Base-by-base conservation (phyloP, 2,888 invertebrate genomes). In the Acanthosoma haemorrhoidale region DNA sequence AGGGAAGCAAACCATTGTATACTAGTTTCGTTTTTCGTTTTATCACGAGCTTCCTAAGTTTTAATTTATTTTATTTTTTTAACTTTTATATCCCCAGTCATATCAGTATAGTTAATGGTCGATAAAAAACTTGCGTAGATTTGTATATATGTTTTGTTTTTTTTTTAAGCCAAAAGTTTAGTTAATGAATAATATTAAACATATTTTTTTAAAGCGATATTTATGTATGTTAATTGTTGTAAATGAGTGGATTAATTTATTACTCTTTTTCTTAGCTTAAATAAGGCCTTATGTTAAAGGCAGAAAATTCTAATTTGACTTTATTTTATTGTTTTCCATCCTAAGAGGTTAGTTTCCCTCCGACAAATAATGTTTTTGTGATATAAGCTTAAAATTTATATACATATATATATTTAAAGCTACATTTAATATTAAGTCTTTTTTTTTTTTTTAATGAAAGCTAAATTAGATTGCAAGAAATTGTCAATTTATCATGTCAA, bases 51-150 rank as follows among this genome's bases (percentile, higher is more conserved):
- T n/a, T n/a, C n/a, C n/a, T 51, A 25, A n/a, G 5, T 58, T 68
- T 57, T 58, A 51, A 18, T 57, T 38, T 58, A 38, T 29, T 18
- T n/a, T 68, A 32, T 51, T 25, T 34, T 57, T 57, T 68, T 68
- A n/a, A 43, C 18, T 21, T 4, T 32, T 34, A 5, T 51, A 39
- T 21, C 4, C 34, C 34, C 6, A 34, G 25, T 34, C 31, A 38
- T 29, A 70, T 70, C 70, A 70, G 70, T 66, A 60, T 70, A 64
- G 70, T 70, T 70, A 70, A 70, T 41, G 70, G 70, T 70, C 66
- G 70, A 70, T 70, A 70, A 67, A n/a, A n/a, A 58, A 70, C 43
- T 64, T 38, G 64, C 39, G n/a, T n/a, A n/a, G n/a, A 64, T 31
- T 29, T 41, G 41, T 64, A 38, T 15, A 64, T 39, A 25, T 41